These are phyloP conservation scores for Thamnophis sirtalis DNA, from an alignment of 2,113 vertebrate genomes.

Conservation along the genomic window DNA sequence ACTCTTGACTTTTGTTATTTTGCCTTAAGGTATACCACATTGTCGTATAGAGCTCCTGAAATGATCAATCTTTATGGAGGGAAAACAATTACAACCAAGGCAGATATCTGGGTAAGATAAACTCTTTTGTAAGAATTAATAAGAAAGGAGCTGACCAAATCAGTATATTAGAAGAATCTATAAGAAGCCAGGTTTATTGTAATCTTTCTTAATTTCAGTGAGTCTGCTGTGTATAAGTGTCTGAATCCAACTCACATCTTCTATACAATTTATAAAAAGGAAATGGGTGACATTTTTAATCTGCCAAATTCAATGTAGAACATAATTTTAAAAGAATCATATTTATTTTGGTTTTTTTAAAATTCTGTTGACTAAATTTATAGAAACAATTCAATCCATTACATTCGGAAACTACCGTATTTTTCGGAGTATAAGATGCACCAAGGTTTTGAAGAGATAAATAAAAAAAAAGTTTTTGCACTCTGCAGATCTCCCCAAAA, in stretches of 20 bases:
- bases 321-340: not conserved
- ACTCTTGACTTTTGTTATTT: not conserved
- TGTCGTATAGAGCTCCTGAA: conserved; percentile 95
- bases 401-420: not conserved
- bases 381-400: not conserved
- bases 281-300: rapidly evolving
- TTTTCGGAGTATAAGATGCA: too few species aligned
- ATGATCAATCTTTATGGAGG: conserved; percentile 98
- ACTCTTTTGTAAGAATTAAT: not conserved
- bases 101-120: conserved; percentile 94
- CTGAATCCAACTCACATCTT: not conserved
- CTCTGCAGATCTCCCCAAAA: too few species aligned
- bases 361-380: not conserved
- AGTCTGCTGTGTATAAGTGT: not conserved
- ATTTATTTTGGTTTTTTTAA: not conserved
- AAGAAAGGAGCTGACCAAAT: not conserved
- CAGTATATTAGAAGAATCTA: not conserved
- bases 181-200: not conserved
- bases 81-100: conserved; percentile 94
- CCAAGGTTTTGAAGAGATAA: too few species aligned
- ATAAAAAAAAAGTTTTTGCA: too few species aligned
- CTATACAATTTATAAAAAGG: not conserved
- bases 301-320: not conserved
- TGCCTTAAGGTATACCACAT: conserved; percentile 87
- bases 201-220: not conserved